Conservation (phyloP, 2,888 invertebrate genomes). For the Colletes collaris region DNA sequence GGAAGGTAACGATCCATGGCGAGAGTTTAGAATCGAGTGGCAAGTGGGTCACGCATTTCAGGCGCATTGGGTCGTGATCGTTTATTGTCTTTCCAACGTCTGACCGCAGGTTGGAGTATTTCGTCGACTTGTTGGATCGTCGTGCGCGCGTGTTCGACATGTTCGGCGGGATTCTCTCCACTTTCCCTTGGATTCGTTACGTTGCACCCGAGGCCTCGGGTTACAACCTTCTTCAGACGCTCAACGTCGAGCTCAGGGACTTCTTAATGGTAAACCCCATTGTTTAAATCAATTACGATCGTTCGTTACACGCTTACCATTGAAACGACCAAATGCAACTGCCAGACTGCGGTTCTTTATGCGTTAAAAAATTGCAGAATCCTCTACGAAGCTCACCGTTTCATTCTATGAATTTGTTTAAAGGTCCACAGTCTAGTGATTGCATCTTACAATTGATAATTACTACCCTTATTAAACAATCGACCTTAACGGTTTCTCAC, state of each 20-base stretch:
- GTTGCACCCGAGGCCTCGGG: slow-evolving; percentile 86
- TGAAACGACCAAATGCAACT: no score
- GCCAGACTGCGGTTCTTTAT: no score
- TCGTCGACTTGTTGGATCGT: slow-evolving; percentile 75
- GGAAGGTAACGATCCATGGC: slow-evolving; percentile 2
- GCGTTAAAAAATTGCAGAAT: no score
- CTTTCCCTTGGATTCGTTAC: slow-evolving; percentile 87
- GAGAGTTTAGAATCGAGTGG: neutral
- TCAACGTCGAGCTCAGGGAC: slow-evolving; percentile 85
- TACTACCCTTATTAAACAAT: neutral
- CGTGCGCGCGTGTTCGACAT: slow-evolving; percentile 82
- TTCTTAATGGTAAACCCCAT: slow-evolving; percentile 83
- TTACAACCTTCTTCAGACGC: slow-evolving; percentile 85
- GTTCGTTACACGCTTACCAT: no score
- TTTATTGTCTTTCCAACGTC: slow-evolving; percentile 21
- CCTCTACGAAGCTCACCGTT: no score
- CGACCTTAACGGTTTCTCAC: neutral
- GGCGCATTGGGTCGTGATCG: slow-evolving; percentile 3
- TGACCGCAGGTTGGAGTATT: slow-evolving; percentile 70
- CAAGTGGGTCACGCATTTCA: slow-evolving; percentile 11
- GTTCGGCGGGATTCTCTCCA: slow-evolving; percentile 85
- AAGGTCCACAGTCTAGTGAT: no score
- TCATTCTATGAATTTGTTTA: no score
- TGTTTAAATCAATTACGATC: slow-evolving; percentile 19
- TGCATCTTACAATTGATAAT: no score